A percentile compares a stretch with the other conserved stretches of the same genome.
These are phyloP conservation scores for Bothrops jararaca DNA, from an alignment of 2,113 vertebrate species.

Conservation along the genomic window DNA sequence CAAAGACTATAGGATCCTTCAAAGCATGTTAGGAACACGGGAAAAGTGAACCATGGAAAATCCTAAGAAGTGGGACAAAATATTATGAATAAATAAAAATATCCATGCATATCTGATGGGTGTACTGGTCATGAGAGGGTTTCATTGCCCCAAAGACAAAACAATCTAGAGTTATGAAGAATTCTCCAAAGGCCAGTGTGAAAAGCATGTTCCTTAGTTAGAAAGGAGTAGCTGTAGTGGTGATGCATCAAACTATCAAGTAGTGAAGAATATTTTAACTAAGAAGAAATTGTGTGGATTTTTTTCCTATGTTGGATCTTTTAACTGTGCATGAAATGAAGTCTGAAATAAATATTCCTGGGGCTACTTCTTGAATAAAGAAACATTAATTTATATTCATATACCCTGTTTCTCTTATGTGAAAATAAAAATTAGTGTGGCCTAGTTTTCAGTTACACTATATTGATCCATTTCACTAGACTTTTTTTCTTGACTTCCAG, in stretches of 20 bases:
- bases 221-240: background rate
- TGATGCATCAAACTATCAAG: background rate
- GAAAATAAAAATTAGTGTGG: conserved; percentile 26
- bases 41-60: background rate
- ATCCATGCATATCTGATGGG: background rate
- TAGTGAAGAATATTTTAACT: background rate
- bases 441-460: conserved; percentile 28
- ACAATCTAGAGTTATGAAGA: background rate
- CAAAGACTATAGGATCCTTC: background rate
- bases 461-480: background rate
- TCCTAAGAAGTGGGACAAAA: background rate
- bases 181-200: background rate
- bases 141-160: background rate
- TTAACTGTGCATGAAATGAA: background rate
- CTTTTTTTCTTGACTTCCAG: background rate
- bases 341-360: background rate
- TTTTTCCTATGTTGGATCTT: background rate
- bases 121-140: background rate
- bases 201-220: background rate
- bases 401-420: conserved; percentile 21
- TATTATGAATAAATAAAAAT: background rate
- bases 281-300: background rate
- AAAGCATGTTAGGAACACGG: background rate
- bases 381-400: background rate
- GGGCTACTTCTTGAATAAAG: background rate